Evolutionary conservation across 2,113 vertebrate genomes (phyloP).

Genomic region (Acinonyx jubatus): DNA sequence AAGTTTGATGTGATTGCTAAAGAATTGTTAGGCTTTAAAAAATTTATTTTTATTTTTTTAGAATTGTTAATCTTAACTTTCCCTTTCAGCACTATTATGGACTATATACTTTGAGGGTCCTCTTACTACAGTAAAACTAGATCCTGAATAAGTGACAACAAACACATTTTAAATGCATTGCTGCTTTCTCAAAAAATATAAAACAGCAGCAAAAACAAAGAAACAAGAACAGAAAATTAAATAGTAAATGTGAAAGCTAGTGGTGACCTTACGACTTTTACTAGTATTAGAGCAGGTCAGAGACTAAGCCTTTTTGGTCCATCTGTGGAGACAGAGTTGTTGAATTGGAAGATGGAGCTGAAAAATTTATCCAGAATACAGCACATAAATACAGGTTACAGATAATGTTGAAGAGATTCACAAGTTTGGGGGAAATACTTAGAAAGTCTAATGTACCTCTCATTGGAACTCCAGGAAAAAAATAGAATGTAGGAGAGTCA

Average conservation of each 20-base stretch:
- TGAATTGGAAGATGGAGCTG: neutral
- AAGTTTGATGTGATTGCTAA: neutral
- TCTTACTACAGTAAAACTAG: neutral
- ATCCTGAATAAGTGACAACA: neutral
- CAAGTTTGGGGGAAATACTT: neutral
- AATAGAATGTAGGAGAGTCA: neutral
- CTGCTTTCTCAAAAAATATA: neutral
- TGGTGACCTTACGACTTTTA: neutral
- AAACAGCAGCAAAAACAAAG: neutral
- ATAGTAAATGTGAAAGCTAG: neutral
- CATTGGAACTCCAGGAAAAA: neutral
- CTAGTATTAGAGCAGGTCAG: neutral
- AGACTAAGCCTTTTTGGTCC: neutral
- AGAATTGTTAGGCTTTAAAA: neutral
- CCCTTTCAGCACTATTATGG: neutral
- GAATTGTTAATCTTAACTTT: neutral
- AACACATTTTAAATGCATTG: neutral
- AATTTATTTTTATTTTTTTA: too few relatives aligned
- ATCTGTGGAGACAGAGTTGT: neutral
- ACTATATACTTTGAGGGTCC: neutral
- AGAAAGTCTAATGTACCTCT: neutral
- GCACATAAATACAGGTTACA: neutral
- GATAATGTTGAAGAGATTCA: neutral
- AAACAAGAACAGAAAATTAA: neutral
- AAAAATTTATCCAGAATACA: neutral